These are phyloP conservation scores for Zaprionus camerounensis DNA, from an alignment of 1,140 invertebrate species.

Conservation along the genomic window DNA sequence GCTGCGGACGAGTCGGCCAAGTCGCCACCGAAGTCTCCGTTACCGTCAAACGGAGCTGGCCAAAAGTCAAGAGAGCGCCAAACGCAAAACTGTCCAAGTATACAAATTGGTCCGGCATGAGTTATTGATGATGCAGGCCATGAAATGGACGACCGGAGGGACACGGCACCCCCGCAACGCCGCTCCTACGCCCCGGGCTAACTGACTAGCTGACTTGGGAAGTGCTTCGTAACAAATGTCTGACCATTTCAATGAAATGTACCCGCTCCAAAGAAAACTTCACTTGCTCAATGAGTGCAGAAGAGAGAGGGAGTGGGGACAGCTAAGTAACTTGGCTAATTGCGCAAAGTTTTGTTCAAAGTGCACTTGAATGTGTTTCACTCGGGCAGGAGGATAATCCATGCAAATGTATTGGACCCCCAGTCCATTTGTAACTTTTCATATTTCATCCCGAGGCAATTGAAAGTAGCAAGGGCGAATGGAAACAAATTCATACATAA, in stretches of 20 bases:
- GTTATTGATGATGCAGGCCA: constrained; percentile 79
- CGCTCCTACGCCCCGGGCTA: constrained; percentile 23
- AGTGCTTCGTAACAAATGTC: constrained; percentile 69
- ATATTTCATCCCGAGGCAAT: constrained; percentile 1
- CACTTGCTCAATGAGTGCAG: constrained; percentile 30
- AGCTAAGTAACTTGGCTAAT: constrained; percentile 53
- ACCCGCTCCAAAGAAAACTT: constrained; percentile 47
- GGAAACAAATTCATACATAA: not conserved
- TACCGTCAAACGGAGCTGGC: constrained; percentile 44
- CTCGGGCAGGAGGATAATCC: constrained; percentile 13
- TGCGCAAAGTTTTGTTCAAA: constrained; percentile 46
- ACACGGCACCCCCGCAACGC: not conserved
- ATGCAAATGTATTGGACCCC: not conserved
- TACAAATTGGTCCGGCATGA: constrained; percentile 80
- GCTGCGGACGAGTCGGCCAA: constrained; percentile 42
- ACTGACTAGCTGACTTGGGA: constrained; percentile 42
- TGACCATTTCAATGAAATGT: constrained; percentile 57
- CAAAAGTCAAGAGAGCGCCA: constrained; percentile 72
- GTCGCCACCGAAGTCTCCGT: constrained; percentile 6
- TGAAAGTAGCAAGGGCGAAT: not conserved
- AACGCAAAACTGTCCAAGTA: constrained; percentile 81
- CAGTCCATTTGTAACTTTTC: constrained; percentile 2
- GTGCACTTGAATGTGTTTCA: constrained; percentile 17
- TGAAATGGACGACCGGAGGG: constrained; percentile 69
- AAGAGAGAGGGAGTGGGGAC: not conserved